Percentiles rank a stretch among this genome's conserved stretches.
phyloP scores from a whole-genome alignment of 2,888 invertebrate genomes.

The Epinotia brunnichana region DNA sequence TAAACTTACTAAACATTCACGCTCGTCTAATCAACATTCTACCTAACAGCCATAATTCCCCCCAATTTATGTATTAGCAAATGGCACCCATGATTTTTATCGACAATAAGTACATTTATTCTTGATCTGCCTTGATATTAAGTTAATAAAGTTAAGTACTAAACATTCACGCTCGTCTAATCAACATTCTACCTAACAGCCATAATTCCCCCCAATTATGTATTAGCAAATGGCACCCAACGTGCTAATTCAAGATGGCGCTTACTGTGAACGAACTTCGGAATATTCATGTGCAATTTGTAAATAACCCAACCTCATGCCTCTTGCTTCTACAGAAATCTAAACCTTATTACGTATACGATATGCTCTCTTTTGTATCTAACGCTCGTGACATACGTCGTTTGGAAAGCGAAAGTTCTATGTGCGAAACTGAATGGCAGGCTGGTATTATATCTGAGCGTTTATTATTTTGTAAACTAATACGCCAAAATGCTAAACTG shows the following conservation, averaged over 20 bases:
- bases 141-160: slow-evolving; percentile 15
- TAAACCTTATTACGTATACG: background rate
- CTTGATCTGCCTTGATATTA: background rate
- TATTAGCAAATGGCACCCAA: slow-evolving; percentile 38
- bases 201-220: slow-evolving; percentile 37
- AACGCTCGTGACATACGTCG: background rate
- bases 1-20: slow-evolving; percentile 12
- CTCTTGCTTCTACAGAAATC: background rate
- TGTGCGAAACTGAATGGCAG: slow-evolving; percentile 42
- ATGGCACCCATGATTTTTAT: too few species aligned
- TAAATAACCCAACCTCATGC: too few species aligned
- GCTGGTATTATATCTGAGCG: slow-evolving; percentile 53
- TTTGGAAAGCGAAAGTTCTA: background rate
- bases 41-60: slow-evolving; percentile 21
- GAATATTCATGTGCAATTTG: slow-evolving; percentile 48
- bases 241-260: slow-evolving; percentile 47
- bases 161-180: slow-evolving; percentile 19
- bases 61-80: too few species aligned
- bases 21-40: slow-evolving; percentile 24
- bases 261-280: slow-evolving; percentile 46
- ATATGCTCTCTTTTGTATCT: background rate
- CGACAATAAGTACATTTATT: background rate
- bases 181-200: slow-evolving; percentile 19
- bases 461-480: slow-evolving; percentile 59
- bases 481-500: slow-evolving; percentile 46